Conservation (phyloP, 2,888 invertebrate species). For the Actias luna region DNA sequence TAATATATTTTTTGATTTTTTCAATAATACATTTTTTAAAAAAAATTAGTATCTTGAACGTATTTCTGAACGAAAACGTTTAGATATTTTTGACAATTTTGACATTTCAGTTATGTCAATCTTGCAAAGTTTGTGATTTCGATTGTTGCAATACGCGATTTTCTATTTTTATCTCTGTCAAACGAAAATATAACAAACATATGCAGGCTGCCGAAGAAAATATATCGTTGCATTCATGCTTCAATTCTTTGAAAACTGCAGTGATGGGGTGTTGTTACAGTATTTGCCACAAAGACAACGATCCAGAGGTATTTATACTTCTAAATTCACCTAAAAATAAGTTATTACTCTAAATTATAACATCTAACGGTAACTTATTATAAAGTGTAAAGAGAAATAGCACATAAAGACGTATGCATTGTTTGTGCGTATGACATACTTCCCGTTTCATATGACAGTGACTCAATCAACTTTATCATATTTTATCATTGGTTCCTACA, state of each 20-base stretch:
- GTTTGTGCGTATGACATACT: neutral
- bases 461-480: constrained; percentile 28
- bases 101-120: constrained; percentile 17
- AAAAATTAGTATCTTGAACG: neutral
- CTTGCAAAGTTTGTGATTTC: constrained; percentile 7
- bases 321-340: neutral
- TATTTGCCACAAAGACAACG: constrained; percentile 86
- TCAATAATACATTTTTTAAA: too few relatives aligned
- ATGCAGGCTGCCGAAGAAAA: constrained; percentile 77
- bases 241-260: constrained; percentile 70
- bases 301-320: constrained; percentile 82
- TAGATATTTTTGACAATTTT: constrained; percentile 2
- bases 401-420: neutral
- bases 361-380: constrained; percentile 6
- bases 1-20: too few relatives aligned
- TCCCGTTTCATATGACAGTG: constrained; percentile 24
- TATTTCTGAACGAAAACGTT: constrained; percentile 3
- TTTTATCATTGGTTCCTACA: constrained; percentile 42
- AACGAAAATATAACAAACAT: constrained; percentile 64
- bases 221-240: constrained; percentile 74
- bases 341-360: neutral
- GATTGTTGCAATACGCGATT: constrained; percentile 51
- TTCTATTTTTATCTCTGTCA: constrained; percentile 70
- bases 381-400: neutral
- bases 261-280: constrained; percentile 88